Evolutionary conservation across 1,140 invertebrate genomes (phyloP).

Genomic region (Lethrus apterus): DNA sequence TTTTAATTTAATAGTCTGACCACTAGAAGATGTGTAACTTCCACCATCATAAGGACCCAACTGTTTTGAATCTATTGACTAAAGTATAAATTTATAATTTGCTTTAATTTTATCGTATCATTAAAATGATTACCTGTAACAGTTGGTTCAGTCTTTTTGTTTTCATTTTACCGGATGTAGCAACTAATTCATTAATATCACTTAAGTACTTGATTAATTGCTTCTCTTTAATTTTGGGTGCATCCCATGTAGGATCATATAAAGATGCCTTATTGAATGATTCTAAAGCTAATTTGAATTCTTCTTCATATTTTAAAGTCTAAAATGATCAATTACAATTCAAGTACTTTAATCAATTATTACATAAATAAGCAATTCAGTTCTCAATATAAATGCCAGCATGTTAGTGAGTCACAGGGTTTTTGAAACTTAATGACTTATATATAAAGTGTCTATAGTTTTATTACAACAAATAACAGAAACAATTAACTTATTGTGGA

Average conservation of each 20-base stretch:
- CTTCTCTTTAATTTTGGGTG: constrained; percentile 53
- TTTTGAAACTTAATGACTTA: too few relatives aligned
- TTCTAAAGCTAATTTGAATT: constrained; percentile 61
- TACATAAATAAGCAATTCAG: too few relatives aligned
- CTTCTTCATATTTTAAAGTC: constrained; percentile 76
- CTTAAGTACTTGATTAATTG: constrained; percentile 61
- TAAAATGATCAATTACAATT: constrained; percentile 37
- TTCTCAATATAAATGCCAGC: too few relatives aligned
- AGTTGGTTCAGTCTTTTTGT: constrained; percentile 59
- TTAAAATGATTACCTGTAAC: constrained; percentile 47
- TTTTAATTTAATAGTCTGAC: constrained; percentile 48
- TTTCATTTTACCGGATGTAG: constrained; percentile 68
- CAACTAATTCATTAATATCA: constrained; percentile 55
- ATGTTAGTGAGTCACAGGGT: too few relatives aligned
- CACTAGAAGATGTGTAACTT: constrained; percentile 46
- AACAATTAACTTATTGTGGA: too few relatives aligned
- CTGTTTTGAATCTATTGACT: constrained; percentile 50
- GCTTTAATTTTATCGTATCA: background rate
- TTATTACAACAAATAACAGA: too few relatives aligned
- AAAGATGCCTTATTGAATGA: constrained; percentile 58
- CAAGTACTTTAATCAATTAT: too few relatives aligned
- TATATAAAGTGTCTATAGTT: too few relatives aligned
- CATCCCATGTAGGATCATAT: constrained; percentile 69
- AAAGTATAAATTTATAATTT: constrained; percentile 19
- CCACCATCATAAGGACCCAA: constrained; percentile 56